Evolutionary conservation across 2,113 vertebrate species (phyloP).

Genomic region (Heloderma charlesbogerti): DNA sequence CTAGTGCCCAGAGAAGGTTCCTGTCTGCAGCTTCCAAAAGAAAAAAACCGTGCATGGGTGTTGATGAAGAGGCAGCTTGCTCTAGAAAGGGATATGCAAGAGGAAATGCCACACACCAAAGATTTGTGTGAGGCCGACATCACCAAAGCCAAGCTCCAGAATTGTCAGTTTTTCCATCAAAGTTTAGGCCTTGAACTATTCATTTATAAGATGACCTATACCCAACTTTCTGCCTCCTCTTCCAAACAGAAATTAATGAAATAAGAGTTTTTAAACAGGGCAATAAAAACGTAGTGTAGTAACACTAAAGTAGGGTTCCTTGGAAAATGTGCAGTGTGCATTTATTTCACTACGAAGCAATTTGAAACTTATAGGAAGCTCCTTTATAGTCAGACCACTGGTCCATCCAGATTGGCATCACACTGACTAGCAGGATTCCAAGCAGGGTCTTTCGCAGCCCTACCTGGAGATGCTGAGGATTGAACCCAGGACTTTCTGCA

Average conservation of each 20-base stretch:
- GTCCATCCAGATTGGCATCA: background rate
- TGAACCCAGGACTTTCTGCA: background rate
- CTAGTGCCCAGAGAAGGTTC: background rate
- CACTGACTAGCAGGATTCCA: background rate
- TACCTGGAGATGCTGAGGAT: background rate
- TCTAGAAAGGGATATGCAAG: no score
- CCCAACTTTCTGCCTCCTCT: background rate
- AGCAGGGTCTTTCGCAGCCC: background rate
- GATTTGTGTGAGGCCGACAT: background rate
- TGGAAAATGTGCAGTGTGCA: background rate
- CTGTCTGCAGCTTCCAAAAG: background rate
- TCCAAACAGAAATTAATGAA: background rate
- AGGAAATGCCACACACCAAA: background rate
- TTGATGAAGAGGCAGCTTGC: no score
- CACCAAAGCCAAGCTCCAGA: no score
- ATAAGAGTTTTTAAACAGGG: no score
- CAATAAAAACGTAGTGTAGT: background rate
- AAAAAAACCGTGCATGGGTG: no score
- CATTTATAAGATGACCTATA: background rate
- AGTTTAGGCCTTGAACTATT: background rate
- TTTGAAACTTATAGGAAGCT: background rate
- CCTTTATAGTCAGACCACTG: background rate
- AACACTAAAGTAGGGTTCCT: no score
- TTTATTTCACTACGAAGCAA: background rate
- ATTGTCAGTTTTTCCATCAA: no score